Evolutionary conservation across 2,888 invertebrate genomes (phyloP), one percentile per base, ranked within the genome.

Genomic region (Aphidius colemani): DNA sequence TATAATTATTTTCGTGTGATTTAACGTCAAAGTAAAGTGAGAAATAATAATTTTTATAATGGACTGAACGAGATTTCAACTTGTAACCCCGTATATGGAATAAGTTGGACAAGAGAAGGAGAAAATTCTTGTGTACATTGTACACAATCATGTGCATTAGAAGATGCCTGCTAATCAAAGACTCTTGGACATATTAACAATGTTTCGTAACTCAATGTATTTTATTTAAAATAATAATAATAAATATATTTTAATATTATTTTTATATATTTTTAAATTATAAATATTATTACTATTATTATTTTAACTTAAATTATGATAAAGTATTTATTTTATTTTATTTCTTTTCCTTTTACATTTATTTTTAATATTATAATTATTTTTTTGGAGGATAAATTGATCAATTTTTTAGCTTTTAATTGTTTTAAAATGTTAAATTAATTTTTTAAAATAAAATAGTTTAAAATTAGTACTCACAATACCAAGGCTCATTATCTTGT

Each of bases 131-230:
- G 46, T 53, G 44, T 45, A 53, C 43, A 59, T 49, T 64, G 58
- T 46, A 48, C 62, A 45, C 43, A 61, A 59, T 30, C 30, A 30
- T 30, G 61, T 45, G 62, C 61, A 69, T 70, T 70, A 70, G 70
- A 67, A 59, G 64, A 59, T 61, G 66, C 61, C 60, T 64, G 70
- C 70, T 70, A 70, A 69, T 70, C 64, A 55, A 61, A 64, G 46
- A 64, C 11, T 43, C 57, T 64, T 57, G 50, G 41, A 50, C 61
- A 59, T 55, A 70, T 67, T 68, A 69, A 70, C 70, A 65, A 67
- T 13, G 39, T 4, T 18, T 13, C 45, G 41, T 48, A 53, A 18
- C 48, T 53, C 55, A 49, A 49, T 43, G 30, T 30, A 30, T 30
- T 30, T 30, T 30, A 30, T 30, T 30, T 30, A 30, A 30, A 30